These are phyloP conservation scores for Centropus bengalensis DNA, from an alignment of 2,113 vertebrate species.

Conservation along the genomic window DNA sequence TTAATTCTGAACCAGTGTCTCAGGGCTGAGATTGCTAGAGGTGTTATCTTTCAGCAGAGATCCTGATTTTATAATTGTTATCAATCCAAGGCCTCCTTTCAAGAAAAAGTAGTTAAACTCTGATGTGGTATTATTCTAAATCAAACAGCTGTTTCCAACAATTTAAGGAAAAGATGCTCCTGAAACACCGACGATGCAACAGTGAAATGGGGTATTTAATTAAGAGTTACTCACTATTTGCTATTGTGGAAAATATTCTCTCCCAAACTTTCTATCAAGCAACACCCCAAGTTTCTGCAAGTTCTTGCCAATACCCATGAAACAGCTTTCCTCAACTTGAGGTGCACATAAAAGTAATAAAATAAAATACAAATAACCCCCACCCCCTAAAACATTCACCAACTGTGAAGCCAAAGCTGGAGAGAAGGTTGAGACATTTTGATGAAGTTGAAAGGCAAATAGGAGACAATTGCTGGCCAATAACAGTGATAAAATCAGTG, in stretches of 20 bases:
- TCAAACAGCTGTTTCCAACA: constrained; percentile 21
- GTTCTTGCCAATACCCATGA: background rate
- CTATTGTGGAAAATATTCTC: background rate
- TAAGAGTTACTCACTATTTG: background rate
- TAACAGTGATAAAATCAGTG: background rate
- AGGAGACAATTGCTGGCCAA: background rate
- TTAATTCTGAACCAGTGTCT: constrained; percentile 43
- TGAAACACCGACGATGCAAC: background rate
- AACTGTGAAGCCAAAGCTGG: background rate
- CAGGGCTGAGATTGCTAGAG: constrained; percentile 35
- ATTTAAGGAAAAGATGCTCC: background rate
- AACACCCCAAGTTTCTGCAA: background rate
- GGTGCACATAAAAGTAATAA: background rate
- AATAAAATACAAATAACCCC: background rate
- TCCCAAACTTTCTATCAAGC: background rate
- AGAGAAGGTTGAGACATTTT: background rate
- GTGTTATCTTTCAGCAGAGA: constrained; percentile 45
- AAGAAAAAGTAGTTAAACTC: constrained; percentile 18
- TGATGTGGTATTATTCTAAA: background rate
- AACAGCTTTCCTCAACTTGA: background rate
- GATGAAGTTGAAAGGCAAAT: background rate
- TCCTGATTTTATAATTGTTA: constrained; percentile 41
- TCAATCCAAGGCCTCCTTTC: background rate
- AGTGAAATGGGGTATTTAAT: background rate
- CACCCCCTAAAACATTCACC: background rate